phyloP scores from a whole-genome alignment of 2,113 vertebrate species.

The Cyprinodon brontotheroides region DNA sequence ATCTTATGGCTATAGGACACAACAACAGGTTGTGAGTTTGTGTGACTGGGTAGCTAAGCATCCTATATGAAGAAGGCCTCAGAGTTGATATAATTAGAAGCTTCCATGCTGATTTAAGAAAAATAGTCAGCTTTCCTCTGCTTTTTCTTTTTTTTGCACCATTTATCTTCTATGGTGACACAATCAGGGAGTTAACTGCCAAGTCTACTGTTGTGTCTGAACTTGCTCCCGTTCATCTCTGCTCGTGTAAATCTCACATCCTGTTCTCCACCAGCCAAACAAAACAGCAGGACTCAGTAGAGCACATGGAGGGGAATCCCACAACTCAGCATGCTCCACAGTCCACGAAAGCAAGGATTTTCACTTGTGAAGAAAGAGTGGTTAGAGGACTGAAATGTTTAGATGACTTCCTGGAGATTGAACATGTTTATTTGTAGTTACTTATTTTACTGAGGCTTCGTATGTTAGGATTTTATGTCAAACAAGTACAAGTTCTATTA shows the following conservation, averaged over 20 bases:
- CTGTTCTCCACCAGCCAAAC: slow-evolving; percentile 64
- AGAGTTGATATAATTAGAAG: slow-evolving; percentile 75
- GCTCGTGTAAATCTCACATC: slow-evolving; percentile 69
- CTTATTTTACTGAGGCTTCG: neutral
- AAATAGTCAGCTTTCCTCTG: slow-evolving; percentile 59
- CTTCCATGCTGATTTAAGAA: slow-evolving; percentile 69
- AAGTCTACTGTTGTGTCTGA: slow-evolving; percentile 62
- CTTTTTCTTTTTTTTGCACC: slow-evolving; percentile 67
- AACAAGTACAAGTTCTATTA: neutral
- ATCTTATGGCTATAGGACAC: no score
- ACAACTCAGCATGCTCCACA: slow-evolving; percentile 26
- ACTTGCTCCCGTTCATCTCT: slow-evolving; percentile 59
- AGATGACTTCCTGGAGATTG: slow-evolving; percentile 18
- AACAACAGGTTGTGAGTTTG: slow-evolving; percentile 31
- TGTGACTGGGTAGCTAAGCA: slow-evolving; percentile 44
- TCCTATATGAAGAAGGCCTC: slow-evolving; percentile 58
- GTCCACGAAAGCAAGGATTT: slow-evolving; percentile 19
- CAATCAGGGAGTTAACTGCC: slow-evolving; percentile 52
- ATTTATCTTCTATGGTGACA: slow-evolving; percentile 67
- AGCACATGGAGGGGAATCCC: slow-evolving; percentile 60
- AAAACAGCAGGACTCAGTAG: slow-evolving; percentile 53
- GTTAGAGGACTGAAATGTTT: slow-evolving; percentile 15
- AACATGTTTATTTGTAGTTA: neutral
- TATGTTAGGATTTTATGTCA: slow-evolving; percentile 12
- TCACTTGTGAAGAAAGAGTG: slow-evolving; percentile 18